Evolutionary conservation across 2,888 invertebrate species (phyloP).

Genomic region (Drosophila rubida): DNA sequence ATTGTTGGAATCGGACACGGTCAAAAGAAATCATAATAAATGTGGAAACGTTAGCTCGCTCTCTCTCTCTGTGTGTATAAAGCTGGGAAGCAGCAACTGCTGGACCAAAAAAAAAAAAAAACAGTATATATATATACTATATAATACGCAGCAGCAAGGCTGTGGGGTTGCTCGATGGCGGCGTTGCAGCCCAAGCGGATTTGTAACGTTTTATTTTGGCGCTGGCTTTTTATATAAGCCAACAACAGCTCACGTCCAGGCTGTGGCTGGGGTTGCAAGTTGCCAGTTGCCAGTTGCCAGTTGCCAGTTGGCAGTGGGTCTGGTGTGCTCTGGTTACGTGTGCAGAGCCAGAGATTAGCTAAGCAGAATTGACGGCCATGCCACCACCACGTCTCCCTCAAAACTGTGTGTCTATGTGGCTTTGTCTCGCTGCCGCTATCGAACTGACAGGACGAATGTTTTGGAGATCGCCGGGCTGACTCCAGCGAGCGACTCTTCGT

Average conservation of each 20-base stretch:
- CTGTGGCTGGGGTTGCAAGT: too few species aligned
- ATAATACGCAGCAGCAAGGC: neutral
- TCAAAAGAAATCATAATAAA: conserved; percentile 44
- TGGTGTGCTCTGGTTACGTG: conserved; percentile 65
- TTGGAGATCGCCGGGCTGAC: conserved; percentile 26
- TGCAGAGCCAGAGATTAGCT: conserved; percentile 70
- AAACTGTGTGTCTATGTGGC: too few species aligned
- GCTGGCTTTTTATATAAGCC: conserved; percentile 56
- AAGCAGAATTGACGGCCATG: conserved; percentile 73
- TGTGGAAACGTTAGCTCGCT: too few species aligned
- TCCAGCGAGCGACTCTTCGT: neutral
- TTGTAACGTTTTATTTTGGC: conserved; percentile 56
- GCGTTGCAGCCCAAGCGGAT: conserved; percentile 58
- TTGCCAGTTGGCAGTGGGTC: conserved; percentile 17
- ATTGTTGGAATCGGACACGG: conserved; percentile 11
- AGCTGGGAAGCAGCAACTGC: conserved; percentile 6
- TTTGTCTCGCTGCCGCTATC: neutral
- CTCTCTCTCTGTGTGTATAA: too few species aligned
- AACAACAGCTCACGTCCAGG: conserved; percentile 30
- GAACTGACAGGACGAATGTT: conserved; percentile 29
- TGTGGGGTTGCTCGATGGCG: too few species aligned
- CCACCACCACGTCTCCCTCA: too few species aligned
- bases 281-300: too few species aligned
- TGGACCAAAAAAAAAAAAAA: too few species aligned
- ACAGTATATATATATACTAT: neutral